Conservation (phyloP, 1,140 invertebrate genomes). For the Brachionus manjavacas region DNA sequence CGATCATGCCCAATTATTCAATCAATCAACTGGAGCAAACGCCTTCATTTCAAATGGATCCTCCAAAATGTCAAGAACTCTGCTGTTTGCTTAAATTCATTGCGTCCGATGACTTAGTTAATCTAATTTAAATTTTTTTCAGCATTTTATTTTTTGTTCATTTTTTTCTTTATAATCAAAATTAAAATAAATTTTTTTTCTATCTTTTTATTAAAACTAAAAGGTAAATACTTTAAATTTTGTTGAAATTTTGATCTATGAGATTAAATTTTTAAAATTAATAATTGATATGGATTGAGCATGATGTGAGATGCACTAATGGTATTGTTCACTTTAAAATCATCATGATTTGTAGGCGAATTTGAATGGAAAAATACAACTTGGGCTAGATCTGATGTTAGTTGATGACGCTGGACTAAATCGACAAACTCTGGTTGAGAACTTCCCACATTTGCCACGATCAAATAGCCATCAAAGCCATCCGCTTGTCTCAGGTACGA, state of each 20-base stretch:
- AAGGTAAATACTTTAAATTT: neutral
- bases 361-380: neutral
- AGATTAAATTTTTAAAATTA: neutral
- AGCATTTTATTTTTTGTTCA: neutral
- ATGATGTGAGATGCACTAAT: neutral
- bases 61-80: slow-evolving; percentile 24
- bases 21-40: neutral
- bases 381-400: neutral
- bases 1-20: neutral
- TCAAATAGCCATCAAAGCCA: slow-evolving; percentile 25
- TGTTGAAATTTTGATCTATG: no score
- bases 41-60: neutral
- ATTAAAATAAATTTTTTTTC: neutral
- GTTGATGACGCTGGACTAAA: neutral
- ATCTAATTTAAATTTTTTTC: neutral
- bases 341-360: neutral
- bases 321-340: neutral
- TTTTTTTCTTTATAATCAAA: neutral
- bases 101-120: neutral
- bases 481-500: slow-evolving; percentile 28
- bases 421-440: neutral
- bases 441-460: neutral
- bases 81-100: slow-evolving; percentile 16
- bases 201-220: neutral
- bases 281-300: neutral